These are phyloP conservation scores for Hecatera dysodea DNA, from an alignment of 2,888 invertebrate species.

Conservation along the genomic window DNA sequence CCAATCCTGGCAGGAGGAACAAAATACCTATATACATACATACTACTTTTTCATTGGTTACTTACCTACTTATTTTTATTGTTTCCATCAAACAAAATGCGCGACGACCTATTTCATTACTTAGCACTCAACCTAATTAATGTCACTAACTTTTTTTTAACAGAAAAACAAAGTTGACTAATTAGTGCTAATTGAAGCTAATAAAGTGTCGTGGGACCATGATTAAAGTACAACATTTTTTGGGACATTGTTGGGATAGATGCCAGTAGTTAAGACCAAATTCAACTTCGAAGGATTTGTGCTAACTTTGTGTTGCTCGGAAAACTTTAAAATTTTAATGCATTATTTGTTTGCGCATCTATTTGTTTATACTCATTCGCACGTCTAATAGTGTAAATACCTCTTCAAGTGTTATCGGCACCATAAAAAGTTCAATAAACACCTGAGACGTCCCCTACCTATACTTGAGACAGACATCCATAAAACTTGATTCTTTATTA, in stretches of 20 bases:
- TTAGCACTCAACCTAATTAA: conserved; percentile 13
- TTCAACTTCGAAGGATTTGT: too few relatives aligned
- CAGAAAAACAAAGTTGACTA: conserved; percentile 1
- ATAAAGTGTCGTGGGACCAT: background rate
- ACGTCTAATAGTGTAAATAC: background rate
- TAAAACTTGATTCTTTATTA: conserved; percentile 19
- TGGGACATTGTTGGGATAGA: too few relatives aligned
- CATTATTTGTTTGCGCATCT: background rate
- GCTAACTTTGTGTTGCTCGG: too few relatives aligned
- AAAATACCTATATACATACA: too few relatives aligned
- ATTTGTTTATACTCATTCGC: background rate
- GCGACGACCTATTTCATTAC: conserved; percentile 2
- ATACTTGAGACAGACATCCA: background rate
- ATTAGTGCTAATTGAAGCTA: conserved; percentile 21
- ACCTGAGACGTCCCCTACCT: background rate
- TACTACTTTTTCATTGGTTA: too few relatives aligned
- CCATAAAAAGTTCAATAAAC: conserved; percentile 1
- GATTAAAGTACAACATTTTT: too few relatives aligned
- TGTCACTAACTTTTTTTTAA: background rate
- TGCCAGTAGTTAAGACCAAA: too few relatives aligned
- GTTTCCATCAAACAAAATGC: background rate
- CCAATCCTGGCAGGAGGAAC: too few relatives aligned
- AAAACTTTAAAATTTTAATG: too few relatives aligned
- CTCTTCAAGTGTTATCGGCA: conserved; percentile 7
- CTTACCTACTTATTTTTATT: too few relatives aligned